Percentiles rank a stretch among this genome's conserved stretches.
These are phyloP conservation scores for Nomada flava DNA, from an alignment of 2,888 invertebrate species.

Conservation along the genomic window DNA sequence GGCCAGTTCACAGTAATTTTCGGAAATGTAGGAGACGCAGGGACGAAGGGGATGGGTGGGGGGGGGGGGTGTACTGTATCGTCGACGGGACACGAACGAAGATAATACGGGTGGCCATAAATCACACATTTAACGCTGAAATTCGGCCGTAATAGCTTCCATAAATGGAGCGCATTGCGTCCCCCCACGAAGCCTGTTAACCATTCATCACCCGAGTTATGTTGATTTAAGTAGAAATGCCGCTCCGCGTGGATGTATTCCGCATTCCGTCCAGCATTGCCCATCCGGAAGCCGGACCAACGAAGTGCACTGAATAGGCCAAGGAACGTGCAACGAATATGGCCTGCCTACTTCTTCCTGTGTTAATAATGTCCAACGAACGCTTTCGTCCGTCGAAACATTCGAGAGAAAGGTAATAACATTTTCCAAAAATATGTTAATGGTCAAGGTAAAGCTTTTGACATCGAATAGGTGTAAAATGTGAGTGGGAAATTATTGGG, in stretches of 20 bases:
- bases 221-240: constrained; percentile 78
- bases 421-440: neutral
- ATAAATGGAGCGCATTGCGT: constrained; percentile 73
- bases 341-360: constrained; percentile 13
- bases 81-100: constrained; percentile 69
- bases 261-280: constrained; percentile 71
- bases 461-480: too few relatives aligned
- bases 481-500: too few relatives aligned
- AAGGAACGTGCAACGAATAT: constrained; percentile 70
- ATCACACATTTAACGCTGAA: constrained; percentile 75
- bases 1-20: constrained; percentile 65
- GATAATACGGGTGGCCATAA: constrained; percentile 71
- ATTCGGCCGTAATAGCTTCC: constrained; percentile 73
- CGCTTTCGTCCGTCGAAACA: neutral
- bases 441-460: neutral
- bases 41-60: neutral
- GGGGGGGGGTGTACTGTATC: constrained; percentile 60
- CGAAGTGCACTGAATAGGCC: constrained; percentile 58
- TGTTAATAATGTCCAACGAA: constrained; percentile 45
- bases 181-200: constrained; percentile 68
- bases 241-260: constrained; percentile 68
- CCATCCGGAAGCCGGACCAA: constrained; percentile 67
- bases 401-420: neutral
- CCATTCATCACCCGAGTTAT: constrained; percentile 77
- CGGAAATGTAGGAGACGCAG: constrained; percentile 25